These are phyloP conservation scores for Micrastur ruficollis DNA, from an alignment of 2,797 vertebrate genomes.

Conservation along the genomic window DNA sequence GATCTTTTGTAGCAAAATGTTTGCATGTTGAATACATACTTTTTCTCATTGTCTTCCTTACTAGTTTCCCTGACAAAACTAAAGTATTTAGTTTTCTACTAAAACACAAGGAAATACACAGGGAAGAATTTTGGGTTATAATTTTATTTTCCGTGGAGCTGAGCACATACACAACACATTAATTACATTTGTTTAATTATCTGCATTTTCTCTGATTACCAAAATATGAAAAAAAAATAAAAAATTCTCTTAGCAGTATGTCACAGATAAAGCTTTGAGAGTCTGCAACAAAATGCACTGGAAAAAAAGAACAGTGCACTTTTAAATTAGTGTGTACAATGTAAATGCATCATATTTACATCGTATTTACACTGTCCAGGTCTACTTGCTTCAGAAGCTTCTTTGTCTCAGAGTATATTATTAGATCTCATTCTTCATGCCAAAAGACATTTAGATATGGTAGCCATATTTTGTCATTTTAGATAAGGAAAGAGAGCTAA, in stretches of 20 bases:
- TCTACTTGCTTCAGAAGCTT: not conserved
- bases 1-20: not conserved
- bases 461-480: not conserved
- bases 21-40: not conserved
- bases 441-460: not conserved
- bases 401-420: not conserved
- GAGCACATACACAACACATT: not conserved
- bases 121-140: not conserved
- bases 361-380: not conserved
- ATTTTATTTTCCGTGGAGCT: not conserved
- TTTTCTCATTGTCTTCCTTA: not conserved
- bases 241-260: not conserved
- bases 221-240: not conserved
- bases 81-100: not conserved
- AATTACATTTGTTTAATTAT: not conserved
- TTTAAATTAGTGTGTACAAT: fast-evolving
- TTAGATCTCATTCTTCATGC: not conserved
- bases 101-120: not conserved
- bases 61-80: not conserved
- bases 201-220: not conserved
- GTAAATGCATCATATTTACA: not conserved
- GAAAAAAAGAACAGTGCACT: not conserved
- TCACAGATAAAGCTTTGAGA: not conserved
- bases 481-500: not conserved
- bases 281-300: not conserved